These are phyloP conservation scores for Tanytarsus gracilentus DNA, from an alignment of 2,888 invertebrate genomes.

Conservation along the genomic window DNA sequence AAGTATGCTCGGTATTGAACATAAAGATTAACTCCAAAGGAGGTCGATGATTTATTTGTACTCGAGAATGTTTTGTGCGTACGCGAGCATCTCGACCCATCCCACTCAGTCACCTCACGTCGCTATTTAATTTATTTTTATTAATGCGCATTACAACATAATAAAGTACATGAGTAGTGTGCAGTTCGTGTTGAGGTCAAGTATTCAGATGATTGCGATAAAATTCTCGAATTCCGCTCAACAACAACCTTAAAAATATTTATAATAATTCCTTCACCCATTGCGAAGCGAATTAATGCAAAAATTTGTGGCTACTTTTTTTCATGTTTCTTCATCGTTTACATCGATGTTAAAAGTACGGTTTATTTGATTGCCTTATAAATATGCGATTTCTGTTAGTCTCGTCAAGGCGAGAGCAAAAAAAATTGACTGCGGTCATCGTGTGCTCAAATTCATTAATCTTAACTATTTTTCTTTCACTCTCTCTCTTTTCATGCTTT, in stretches of 20 bases:
- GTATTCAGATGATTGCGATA: background rate
- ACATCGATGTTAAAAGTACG: no score
- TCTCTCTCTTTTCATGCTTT: background rate
- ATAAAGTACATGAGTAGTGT: background rate
- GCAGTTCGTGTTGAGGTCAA: background rate
- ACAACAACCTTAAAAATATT: no score
- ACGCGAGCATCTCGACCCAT: no score
- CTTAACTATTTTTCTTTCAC: slow-evolving; percentile 1
- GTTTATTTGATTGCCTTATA: background rate
- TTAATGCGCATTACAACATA: slow-evolving; percentile 3
- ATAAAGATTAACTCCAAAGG: no score
- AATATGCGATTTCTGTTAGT: background rate
- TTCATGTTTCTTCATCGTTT: no score
- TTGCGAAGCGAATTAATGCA: no score
- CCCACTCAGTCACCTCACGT: background rate
- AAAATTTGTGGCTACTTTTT: no score
- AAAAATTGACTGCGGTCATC: background rate
- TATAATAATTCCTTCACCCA: no score
- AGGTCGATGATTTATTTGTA: no score
- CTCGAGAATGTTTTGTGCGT: no score
- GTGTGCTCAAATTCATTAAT: slow-evolving; percentile 1
- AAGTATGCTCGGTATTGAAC: no score
- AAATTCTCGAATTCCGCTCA: background rate
- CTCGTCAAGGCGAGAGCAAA: background rate
- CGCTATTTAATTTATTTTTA: background rate